These are phyloP conservation scores for Columba livia DNA, from an alignment of 2,113 vertebrate genomes.

Conservation along the genomic window DNA sequence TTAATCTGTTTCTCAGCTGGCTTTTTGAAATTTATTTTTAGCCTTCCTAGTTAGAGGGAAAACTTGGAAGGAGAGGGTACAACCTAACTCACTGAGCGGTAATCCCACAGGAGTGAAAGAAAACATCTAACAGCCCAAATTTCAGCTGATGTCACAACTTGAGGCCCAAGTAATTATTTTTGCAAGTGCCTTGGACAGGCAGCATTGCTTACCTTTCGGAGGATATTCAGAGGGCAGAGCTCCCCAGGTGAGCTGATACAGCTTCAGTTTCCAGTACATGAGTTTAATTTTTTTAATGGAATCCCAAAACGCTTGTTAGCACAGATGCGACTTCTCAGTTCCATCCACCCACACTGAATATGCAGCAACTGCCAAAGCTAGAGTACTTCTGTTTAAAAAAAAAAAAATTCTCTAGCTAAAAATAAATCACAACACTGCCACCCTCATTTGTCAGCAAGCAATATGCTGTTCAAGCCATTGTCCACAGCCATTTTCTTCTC, in stretches of 20 bases:
- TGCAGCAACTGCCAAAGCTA: constrained; percentile 45
- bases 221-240: constrained; percentile 12
- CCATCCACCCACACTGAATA: constrained; percentile 43
- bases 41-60: background rate
- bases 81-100: background rate
- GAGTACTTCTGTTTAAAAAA: background rate
- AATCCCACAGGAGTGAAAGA: background rate
- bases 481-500: constrained; percentile 33
- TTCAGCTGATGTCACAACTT: background rate
- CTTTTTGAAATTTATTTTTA: background rate
- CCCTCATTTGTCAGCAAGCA: constrained; percentile 11
- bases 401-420: constrained; percentile 40
- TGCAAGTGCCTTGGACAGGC: background rate
- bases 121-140: background rate
- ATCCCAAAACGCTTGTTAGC: constrained; percentile 31
- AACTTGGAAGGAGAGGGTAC: background rate
- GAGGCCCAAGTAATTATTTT: background rate
- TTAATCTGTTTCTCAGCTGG: background rate
- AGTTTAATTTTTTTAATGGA: constrained; percentile 47
- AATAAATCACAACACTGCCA: constrained; percentile 29
- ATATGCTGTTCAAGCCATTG: background rate
- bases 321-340: constrained; percentile 12
- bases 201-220: constrained; percentile 39
- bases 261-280: constrained; percentile 57
- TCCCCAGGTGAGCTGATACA: constrained; percentile 34